These are phyloP conservation scores for Choristoneura rosaceana DNA, from an alignment of 2,888 invertebrate species.

Conservation along the genomic window DNA sequence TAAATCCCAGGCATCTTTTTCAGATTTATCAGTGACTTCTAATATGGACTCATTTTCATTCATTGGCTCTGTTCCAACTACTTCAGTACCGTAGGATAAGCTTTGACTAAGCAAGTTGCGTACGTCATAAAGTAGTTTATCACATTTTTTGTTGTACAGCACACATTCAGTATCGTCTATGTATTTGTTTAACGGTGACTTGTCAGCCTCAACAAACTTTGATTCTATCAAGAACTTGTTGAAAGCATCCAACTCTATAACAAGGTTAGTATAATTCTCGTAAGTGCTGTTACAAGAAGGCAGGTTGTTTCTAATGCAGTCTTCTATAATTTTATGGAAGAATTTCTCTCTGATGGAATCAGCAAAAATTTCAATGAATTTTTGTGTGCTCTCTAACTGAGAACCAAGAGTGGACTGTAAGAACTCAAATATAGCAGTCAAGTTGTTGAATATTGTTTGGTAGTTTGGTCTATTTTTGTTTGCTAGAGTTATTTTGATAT, in stretches of 20 bases:
- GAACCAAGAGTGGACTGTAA: constrained; percentile 75
- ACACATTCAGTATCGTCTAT: constrained; percentile 77
- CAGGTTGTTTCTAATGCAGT: constrained; percentile 74
- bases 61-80: constrained; percentile 59
- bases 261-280: constrained; percentile 72
- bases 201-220: constrained; percentile 70
- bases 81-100: constrained; percentile 66
- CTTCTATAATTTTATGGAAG: constrained; percentile 76
- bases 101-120: constrained; percentile 69
- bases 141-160: constrained; percentile 78
- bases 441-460: constrained; percentile 76
- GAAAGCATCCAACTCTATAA: constrained; percentile 74
- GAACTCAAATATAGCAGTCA: constrained; percentile 79
- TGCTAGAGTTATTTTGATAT: constrained; percentile 72
- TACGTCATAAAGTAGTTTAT: constrained; percentile 72
- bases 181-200: constrained; percentile 76
- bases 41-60: constrained; percentile 61
- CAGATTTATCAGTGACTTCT: constrained; percentile 56
- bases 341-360: constrained; percentile 72
- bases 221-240: constrained; percentile 78
- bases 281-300: constrained; percentile 76
- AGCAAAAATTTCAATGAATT: constrained; percentile 75
- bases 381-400: constrained; percentile 69
- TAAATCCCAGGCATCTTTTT: constrained; percentile 65
- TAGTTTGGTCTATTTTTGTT: constrained; percentile 69